Evolutionary conservation across 2,797 vertebrate genomes (phyloP), one percentile per base, ranked within the genome.

Genomic region (Acanthornis magna): DNA sequence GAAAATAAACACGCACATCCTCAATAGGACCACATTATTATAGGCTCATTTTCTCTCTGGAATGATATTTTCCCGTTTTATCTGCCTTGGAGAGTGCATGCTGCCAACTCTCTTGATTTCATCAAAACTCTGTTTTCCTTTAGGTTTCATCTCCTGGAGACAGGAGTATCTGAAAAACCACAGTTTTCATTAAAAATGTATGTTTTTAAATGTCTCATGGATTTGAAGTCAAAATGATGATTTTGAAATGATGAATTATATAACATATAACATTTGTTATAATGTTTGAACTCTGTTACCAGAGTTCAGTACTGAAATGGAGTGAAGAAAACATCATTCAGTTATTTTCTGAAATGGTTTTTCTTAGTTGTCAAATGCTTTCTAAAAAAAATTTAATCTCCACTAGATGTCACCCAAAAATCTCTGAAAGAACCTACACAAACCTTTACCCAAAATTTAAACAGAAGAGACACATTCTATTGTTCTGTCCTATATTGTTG

Each of bases 361-460:
- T 87, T 43, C 43, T 51, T 51, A 12, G 30, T 48, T 48, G 8
- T 47, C 29, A 68, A 65, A 57, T 40, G 20, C 12, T 57, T 57
- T 88, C 27, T 1, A 42, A 45, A 55, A 8, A 2, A 22, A 34
- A 66, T 85, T 79, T 42, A 79, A 76, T 50, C 18, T 96, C 97
- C 97, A 96, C 95, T 76, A 98, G 98, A 72, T 97, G 98, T 97
- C 97, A 51, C 93, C 77, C 38, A 43, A 95, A 92, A 93, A 75
- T 96, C 82, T 97, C 65, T 63, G 85, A 94, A 94, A 91, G 42
- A 85, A 86, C 34, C 51, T 54, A 15, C 30, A 72, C 20, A 71
- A 85, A 73, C 16, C 42, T 47, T 65, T 3, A 2, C 1, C 22
- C 2, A 23, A 47, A 73, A 65, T 65, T 53, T 26, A 30, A 70